Base-by-base conservation (phyloP, 1,140 invertebrate species). In the Nebria ingens region DNA sequence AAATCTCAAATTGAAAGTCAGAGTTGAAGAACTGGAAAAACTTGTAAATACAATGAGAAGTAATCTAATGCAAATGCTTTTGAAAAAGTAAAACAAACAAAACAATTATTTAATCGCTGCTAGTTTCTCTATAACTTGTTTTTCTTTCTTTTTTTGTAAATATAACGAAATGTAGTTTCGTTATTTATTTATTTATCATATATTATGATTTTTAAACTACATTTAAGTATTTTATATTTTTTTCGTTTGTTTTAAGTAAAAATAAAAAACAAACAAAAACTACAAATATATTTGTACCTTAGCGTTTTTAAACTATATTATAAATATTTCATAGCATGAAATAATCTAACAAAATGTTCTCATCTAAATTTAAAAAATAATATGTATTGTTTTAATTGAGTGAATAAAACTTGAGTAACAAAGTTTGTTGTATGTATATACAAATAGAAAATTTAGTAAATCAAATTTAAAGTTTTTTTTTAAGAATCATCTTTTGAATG, bases 61-160 rank as follows among this genome's bases (percentile, higher is more conserved):
- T 42, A 68, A 69, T 61, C 56, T 71, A 15, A 69, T 70, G 62
- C 59, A 65, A 51, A 65, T 69, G 50, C 58, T 71, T 56, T 34
- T 68, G 56, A 65, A 63, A 21, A 68, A 68, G 53, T 67, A 61
- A 45, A 45, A 4, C 9, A 45, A 45, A 45, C 9, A 45, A 29
- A 29, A 29, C 4, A 13, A 4, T 29, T n/a, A n/a, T 29, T 29
- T 29, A 29, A 13, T 6, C 13, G 13, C 13, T 29, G 13, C 13
- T 29, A 6, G 25, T 29, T 29, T 29, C 13, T 29, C 4, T 29
- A 29, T 29, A 29, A 29, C 25, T 6, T n/a, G n/a, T n/a, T n/a
- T n/a, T n/a, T n/a, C n/a, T n/a, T n/a, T n/a, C n/a, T n/a, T n/a
- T n/a, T n/a, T n/a, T n/a, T n/a, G n/a, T n/a, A n/a, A n/a, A n/a